Percentiles rank a stretch among this genome's conserved stretches.
Evolutionary conservation across 2,113 vertebrate genomes (phyloP).

Genomic region (Hydrolagus affinis): DNA sequence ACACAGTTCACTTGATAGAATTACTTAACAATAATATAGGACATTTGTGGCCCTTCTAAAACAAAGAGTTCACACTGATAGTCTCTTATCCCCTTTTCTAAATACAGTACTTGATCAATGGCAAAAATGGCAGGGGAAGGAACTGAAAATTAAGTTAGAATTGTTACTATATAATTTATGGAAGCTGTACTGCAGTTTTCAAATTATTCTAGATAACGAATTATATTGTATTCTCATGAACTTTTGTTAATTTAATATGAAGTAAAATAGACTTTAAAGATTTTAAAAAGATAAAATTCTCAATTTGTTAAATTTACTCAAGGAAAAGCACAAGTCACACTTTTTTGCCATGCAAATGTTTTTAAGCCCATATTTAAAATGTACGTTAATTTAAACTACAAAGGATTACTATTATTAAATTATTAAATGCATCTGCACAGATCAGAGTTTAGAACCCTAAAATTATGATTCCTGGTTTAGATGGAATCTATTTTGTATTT

Average conservation of each 20-base stretch:
- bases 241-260: background rate
- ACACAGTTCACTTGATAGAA: too few species aligned
- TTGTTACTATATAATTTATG: background rate
- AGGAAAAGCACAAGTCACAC: background rate
- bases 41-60: too few species aligned
- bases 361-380: background rate
- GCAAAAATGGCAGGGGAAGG: background rate
- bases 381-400: background rate
- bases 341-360: background rate
- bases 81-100: too few species aligned
- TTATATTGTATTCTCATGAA: background rate
- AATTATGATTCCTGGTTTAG: background rate
- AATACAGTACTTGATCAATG: too few species aligned
- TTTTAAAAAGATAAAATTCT: background rate
- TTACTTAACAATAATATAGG: too few species aligned
- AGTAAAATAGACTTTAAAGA: background rate
- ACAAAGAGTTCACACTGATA: too few species aligned
- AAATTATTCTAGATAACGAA: background rate
- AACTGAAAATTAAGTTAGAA: background rate
- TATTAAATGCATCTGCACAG: background rate
- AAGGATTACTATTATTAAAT: background rate
- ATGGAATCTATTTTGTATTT: slow-evolving; percentile 1
- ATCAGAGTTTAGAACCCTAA: background rate
- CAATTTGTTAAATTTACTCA: background rate
- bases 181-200: background rate